Evolutionary conservation across 2,888 invertebrate genomes (phyloP).

Genomic region (Chaetoderma sp.): DNA sequence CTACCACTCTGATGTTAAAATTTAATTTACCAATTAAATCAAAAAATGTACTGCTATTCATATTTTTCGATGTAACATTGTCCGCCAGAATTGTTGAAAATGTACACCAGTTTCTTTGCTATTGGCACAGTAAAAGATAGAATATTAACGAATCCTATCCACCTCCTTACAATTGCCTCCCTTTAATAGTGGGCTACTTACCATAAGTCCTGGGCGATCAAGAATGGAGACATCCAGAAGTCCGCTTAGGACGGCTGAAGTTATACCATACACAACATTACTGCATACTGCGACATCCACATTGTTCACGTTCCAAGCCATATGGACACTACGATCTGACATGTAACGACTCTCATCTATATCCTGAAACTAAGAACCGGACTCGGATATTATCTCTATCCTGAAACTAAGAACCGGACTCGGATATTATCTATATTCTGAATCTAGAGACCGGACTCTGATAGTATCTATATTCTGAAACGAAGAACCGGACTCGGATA

Average conservation of each 20-base stretch:
- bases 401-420: constrained; percentile 51
- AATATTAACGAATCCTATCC: too few relatives aligned
- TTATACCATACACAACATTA: constrained; percentile 53
- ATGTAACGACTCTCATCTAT: constrained; percentile 41
- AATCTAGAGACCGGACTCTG: constrained; percentile 43
- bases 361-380: constrained; percentile 50
- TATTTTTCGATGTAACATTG: too few relatives aligned
- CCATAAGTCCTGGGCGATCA: constrained; percentile 48
- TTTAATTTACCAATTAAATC: too few relatives aligned
- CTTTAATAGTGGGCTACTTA: constrained; percentile 11
- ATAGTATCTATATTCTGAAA: constrained; percentile 49
- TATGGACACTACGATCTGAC: constrained; percentile 43
- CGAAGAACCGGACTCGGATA: too few relatives aligned
- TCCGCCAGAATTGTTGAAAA: too few relatives aligned
- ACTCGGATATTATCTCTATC: constrained; percentile 43
- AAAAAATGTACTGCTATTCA: too few relatives aligned
- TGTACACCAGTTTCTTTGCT: too few relatives aligned
- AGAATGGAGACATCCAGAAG: constrained; percentile 41
- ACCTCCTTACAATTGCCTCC: background rate
- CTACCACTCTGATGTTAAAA: too few relatives aligned
- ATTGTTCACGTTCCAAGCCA: constrained; percentile 57
- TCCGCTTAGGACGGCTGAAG: constrained; percentile 48
- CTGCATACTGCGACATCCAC: constrained; percentile 57
- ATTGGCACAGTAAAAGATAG: too few relatives aligned
- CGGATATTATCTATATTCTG: constrained; percentile 47